These are phyloP conservation scores for Cistogaster globosa DNA, from an alignment of 2,888 invertebrate species.

Conservation along the genomic window DNA sequence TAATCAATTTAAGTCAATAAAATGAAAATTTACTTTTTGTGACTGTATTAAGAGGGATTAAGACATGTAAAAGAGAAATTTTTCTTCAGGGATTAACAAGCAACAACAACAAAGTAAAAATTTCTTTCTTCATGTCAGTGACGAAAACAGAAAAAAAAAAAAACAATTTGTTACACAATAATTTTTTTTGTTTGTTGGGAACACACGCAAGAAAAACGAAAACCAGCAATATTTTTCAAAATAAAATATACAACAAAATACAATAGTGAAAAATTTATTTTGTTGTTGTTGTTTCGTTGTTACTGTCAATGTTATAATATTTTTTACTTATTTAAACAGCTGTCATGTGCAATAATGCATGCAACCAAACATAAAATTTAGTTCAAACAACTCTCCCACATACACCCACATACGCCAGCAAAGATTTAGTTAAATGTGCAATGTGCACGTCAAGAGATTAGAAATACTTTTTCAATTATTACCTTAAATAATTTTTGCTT, in stretches of 20 bases:
- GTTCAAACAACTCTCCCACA: constrained; percentile 29
- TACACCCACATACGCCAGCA: not conserved
- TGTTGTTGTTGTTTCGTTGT: constrained; percentile 21
- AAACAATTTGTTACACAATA: constrained; percentile 46
- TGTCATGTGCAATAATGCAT: constrained; percentile 68
- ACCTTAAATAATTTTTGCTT: too few species aligned
- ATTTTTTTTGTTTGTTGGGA: not conserved
- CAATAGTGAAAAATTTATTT: constrained; percentile 1
- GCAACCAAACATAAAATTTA: constrained; percentile 36
- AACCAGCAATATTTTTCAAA: constrained; percentile 7
- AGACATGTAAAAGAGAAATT: constrained; percentile 55
- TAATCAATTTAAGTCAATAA: constrained; percentile 62
- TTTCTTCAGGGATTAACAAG: constrained; percentile 50
- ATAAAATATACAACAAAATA: not conserved
- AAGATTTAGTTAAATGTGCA: not conserved
- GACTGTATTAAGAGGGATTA: constrained; percentile 48
- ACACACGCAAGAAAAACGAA: constrained; percentile 20
- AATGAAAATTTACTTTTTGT: constrained; percentile 68
- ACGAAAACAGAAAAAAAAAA: not conserved
- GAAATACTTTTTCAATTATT: not conserved
- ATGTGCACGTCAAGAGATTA: not conserved
- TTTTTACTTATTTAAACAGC: constrained; percentile 63
- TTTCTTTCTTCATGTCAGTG: not conserved
- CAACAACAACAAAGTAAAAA: constrained; percentile 12
- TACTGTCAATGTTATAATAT: constrained; percentile 55